Conservation (phyloP, 2,113 vertebrate species). For the Cyphomyrus discorhynchus region DNA sequence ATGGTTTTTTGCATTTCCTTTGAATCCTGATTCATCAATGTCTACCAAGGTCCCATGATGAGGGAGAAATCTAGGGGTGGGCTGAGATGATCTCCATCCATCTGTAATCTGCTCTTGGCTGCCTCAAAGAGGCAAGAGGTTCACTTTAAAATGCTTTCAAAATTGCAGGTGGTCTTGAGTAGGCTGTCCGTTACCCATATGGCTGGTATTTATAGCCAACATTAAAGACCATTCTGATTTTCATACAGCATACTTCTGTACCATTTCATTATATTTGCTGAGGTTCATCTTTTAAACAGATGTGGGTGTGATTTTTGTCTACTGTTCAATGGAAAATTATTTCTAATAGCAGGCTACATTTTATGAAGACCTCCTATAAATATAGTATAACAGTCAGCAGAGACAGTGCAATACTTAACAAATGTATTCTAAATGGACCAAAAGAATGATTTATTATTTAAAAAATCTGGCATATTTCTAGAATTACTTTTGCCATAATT, state of each 20-base stretch:
- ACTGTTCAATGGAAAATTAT: background rate
- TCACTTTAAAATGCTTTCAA: conserved; percentile 4
- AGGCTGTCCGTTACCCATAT: conserved; percentile 4
- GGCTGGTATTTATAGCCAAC: conserved; percentile 2
- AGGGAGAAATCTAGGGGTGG: background rate
- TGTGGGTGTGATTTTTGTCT: conserved; percentile 1
- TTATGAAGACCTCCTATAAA: background rate
- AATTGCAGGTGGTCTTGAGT: conserved; percentile 2
- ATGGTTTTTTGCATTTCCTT: conserved; percentile 2
- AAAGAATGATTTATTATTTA: background rate
- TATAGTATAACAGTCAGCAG: background rate
- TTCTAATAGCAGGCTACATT: background rate
- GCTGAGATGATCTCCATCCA: background rate
- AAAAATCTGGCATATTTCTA: background rate
- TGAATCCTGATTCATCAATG: conserved; percentile 12
- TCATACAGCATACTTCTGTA: background rate
- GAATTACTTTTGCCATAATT: background rate
- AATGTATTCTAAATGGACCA: background rate
- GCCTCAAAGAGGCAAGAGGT: conserved; percentile 7
- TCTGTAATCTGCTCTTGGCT: background rate
- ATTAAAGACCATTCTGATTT: conserved; percentile 10
- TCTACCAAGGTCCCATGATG: background rate
- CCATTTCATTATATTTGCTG: conserved; percentile 5
- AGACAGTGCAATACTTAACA: background rate
- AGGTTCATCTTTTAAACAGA: conserved; percentile 1